These are phyloP conservation scores for Ellobium chinense DNA, from an alignment of 2,888 invertebrate species.

Conservation along the genomic window DNA sequence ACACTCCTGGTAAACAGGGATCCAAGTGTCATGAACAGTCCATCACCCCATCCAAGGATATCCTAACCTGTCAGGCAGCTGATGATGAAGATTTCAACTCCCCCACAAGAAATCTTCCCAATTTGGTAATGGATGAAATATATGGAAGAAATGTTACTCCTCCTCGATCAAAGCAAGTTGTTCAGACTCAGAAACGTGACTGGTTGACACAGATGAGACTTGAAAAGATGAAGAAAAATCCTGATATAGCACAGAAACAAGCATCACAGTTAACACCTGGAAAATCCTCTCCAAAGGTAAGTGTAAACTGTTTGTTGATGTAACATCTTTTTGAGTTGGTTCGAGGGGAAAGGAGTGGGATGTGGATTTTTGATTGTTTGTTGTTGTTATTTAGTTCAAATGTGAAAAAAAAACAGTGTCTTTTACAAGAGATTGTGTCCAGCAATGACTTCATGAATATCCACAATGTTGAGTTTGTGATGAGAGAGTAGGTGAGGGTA, in stretches of 20 bases:
- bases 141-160: conserved; percentile 37
- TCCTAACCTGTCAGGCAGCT: background rate
- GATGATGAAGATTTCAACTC: conserved; percentile 43
- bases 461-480: too few species aligned
- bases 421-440: too few species aligned
- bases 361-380: too few species aligned
- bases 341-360: too few species aligned
- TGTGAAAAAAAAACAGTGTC: too few species aligned
- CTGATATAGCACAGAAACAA: background rate
- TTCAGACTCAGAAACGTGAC: conserved; percentile 52
- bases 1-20: too few species aligned
- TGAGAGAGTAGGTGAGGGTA: too few species aligned
- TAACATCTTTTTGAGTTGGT: too few species aligned
- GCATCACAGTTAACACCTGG: background rate
- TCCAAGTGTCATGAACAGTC: background rate
- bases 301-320: background rate
- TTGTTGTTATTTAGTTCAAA: too few species aligned
- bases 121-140: conserved; percentile 59
- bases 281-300: conserved; percentile 41
- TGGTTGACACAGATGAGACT: conserved; percentile 63
- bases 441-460: too few species aligned
- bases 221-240: conserved; percentile 36
- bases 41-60: background rate
- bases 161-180: conserved; percentile 9
- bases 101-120: conserved; percentile 64